Evolutionary conservation across 2,888 invertebrate species (phyloP), one percentile per base, ranked within the genome.

Genomic region (Orgyia antiqua): DNA sequence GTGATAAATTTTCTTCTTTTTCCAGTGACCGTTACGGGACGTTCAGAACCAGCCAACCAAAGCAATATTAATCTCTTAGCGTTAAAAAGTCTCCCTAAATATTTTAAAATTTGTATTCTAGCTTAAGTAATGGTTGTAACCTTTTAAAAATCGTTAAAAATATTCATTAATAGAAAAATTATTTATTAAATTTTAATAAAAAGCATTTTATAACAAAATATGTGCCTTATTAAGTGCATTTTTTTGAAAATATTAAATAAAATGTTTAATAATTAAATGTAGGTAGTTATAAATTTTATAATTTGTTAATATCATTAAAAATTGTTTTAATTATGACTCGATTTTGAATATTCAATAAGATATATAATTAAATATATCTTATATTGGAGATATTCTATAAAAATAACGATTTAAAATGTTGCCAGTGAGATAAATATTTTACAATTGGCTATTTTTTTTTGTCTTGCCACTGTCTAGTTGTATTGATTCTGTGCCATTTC

Each of bases 11-110:
- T n/a, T n/a, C n/a, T n/a, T n/a, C n/a, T n/a, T 27, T 41, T 24
- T 26, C n/a, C 76, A 80, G 80, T 80, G 70, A 80, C 55, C 61
- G 33, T 17, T 40, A 12, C 19, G 31, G 39, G 45, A 15, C 29
- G 29, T 29, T 31, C 27, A 42, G 43, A 35, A 46, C 48, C 55
- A 58, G 53, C 46, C 56, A 57, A 68, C 79, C 79, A 80, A 79
- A 79, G 79, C 63, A 51, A 50, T 59, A 58, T 59, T 59, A 62
- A 59, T 52, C 24, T 42, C 48, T 41, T 54, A 57, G 55, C 54
- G 50, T 62, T 64, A 63, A 65, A 61, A 62, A 68, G 60, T 69
- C 57, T 40, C 20, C 27, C 42, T 34, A 45, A 45, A 36, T 37
- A 57, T 53, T 63, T 60, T 59, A 57, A 58, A 57, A 51, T 42